A percentile compares a stretch with the other conserved stretches of the same genome.
These are phyloP conservation scores for Pangasius macronema DNA, from an alignment of 2,797 vertebrate species.

Conservation along the genomic window DNA sequence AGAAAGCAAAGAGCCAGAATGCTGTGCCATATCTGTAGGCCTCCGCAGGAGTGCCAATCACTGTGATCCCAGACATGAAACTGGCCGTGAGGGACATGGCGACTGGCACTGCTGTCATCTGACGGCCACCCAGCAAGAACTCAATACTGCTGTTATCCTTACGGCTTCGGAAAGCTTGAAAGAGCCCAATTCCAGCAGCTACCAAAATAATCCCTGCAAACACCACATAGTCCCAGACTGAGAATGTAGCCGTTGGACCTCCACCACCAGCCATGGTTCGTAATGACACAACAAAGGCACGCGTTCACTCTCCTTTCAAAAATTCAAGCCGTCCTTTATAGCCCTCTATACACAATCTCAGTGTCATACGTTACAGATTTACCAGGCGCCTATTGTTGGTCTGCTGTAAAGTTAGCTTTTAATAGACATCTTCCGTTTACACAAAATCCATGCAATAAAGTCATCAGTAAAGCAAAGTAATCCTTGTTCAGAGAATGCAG, in stretches of 20 bases:
- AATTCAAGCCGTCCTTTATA: not conserved
- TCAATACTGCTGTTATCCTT: slow-evolving; percentile 71
- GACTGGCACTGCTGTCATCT: slow-evolving; percentile 80
- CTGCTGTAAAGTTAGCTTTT: slow-evolving; percentile 3
- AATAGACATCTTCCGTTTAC: slow-evolving; percentile 1
- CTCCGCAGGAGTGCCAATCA: slow-evolving; percentile 81
- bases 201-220: slow-evolving; percentile 71
- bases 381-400: not conserved
- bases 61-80: slow-evolving; percentile 84
- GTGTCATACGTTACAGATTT: slow-evolving; percentile 33
- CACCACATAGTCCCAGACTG: slow-evolving; percentile 83
- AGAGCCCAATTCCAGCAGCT: slow-evolving; percentile 74
- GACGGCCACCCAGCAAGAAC: slow-evolving; percentile 78
- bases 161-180: slow-evolving; percentile 73
- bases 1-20: slow-evolving; percentile 76
- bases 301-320: not conserved
- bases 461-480: not conserved
- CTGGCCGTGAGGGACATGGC: slow-evolving; percentile 83
- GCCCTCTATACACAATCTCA: not conserved
- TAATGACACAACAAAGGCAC: not conserved
- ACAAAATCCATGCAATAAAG: slow-evolving; percentile 5
- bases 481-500: slow-evolving; percentile 12
- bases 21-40: slow-evolving; percentile 73
- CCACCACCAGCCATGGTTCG: slow-evolving; percentile 70
- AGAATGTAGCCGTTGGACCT: slow-evolving; percentile 72